A percentile compares a stretch with the other conserved stretches of the same genome.
Conservation (phyloP, 2,113 vertebrate species). For the Rhadina sibilatrix region DNA sequence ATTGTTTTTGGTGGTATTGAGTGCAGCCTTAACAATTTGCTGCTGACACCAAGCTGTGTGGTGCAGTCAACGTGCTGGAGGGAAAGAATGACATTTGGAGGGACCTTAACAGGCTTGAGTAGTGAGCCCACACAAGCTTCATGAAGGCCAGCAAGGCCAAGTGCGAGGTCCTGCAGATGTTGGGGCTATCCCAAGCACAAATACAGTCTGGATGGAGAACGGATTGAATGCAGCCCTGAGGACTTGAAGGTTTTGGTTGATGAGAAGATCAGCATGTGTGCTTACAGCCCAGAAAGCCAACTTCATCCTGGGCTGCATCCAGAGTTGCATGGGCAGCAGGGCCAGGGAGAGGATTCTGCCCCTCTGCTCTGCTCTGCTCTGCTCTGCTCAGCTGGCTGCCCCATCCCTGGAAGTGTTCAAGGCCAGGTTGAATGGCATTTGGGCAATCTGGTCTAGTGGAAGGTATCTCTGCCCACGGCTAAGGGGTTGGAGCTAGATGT, state of each 20-base stretch:
- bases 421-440: background rate
- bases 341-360: background rate
- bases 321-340: background rate
- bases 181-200: background rate
- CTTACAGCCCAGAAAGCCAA: background rate
- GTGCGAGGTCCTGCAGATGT: background rate
- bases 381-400: background rate
- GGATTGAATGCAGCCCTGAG: background rate
- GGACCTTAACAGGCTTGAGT: background rate
- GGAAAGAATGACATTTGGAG: background rate
- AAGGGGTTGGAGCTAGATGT: background rate
- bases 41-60: background rate
- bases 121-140: background rate
- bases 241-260: background rate
- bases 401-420: background rate
- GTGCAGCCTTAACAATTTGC: background rate
- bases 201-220: background rate
- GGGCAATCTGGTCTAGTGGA: background rate
- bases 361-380: background rate
- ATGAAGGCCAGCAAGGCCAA: background rate
- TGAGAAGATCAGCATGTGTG: accelerated
- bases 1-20: background rate
- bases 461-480: background rate
- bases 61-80: accelerated
- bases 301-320: background rate